These are phyloP conservation scores for Moxostoma hubbsi DNA, from an alignment of 2,797 vertebrate genomes.

Conservation along the genomic window DNA sequence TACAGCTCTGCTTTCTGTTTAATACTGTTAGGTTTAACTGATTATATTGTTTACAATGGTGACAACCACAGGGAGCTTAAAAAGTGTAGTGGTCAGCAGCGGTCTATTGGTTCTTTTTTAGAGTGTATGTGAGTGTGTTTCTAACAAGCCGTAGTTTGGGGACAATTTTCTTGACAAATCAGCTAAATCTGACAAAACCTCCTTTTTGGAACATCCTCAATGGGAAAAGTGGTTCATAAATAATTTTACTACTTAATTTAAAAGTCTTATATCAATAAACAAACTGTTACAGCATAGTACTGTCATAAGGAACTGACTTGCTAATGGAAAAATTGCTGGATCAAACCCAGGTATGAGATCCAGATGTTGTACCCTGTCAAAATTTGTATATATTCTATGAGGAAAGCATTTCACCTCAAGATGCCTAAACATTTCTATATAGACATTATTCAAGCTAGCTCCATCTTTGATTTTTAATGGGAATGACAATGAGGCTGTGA, in stretches of 20 bases:
- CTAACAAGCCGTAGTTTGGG: not conserved
- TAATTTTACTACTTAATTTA: not conserved
- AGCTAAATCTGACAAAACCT: slow-evolving; percentile 5
- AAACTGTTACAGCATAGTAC: not conserved
- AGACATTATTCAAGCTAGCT: no score
- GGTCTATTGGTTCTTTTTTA: not conserved
- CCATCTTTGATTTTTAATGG: no score
- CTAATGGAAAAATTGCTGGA: not conserved
- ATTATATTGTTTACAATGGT: slow-evolving; percentile 45
- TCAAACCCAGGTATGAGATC: not conserved
- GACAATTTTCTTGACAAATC: slow-evolving; percentile 1
- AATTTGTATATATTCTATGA: not conserved
- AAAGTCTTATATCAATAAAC: no score
- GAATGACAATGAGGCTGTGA: no score
- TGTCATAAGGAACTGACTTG: not conserved
- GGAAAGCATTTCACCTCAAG: not conserved
- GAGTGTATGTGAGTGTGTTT: not conserved
- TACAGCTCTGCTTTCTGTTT: slow-evolving; percentile 42
- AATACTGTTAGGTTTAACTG: slow-evolving; percentile 34
- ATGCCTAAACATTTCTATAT: slow-evolving; percentile 4
- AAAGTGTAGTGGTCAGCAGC: slow-evolving; percentile 25
- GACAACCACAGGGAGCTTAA: slow-evolving; percentile 43
- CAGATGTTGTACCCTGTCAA: not conserved
- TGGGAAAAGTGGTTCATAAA: not conserved
- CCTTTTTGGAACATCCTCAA: not conserved